Evolutionary conservation across 2,797 vertebrate species (phyloP), one percentile per base, ranked within the genome.

Genomic region (Sternarchorhynchus goeldii): DNA sequence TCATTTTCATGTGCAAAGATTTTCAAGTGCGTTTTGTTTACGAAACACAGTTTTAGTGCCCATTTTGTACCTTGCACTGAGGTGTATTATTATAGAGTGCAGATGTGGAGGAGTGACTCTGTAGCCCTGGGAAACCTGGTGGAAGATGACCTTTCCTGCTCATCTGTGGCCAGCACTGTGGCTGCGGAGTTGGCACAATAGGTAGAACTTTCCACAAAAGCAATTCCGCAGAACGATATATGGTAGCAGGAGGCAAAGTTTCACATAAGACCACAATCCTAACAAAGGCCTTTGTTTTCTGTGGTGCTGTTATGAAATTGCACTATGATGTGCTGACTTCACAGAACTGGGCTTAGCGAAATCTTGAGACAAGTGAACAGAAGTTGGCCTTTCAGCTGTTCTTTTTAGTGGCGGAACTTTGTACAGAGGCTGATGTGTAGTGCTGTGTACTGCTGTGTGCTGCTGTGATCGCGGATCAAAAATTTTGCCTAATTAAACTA

Each of bases 141-240:
- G 39, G 10, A 2, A 65, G 20, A 71, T 34, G 59, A 76, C 67
- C 79, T 72, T 76, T 50, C 8, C 17, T 72, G 59, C 53, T 80
- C 36, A 10, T 75, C 75, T 58, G n/a, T 39, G 18, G 57, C 67
- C 5, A 59, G n/a, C 50, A 16, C 21, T 76, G 53, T 50, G 53
- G 14, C 25, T 65, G 21, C 29, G 39, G 45, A 50, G 12, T 39
- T 53, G 50, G 3, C 71, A 65, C 73, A 75, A 71, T 71, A 45
- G 56, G 45, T 25, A 34, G 50, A 71, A 12, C 21, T 71, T 66
- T 66, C 58, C 60, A 65, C 21, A 20, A 76, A 31, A 65, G n/a
- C 73, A 59, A 50, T 21, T 56, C 58, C 57, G 32, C 20, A 32
- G 50, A 64, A 64, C 5, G 5, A 41, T 64, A 56, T 25, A 10